Evolutionary conservation across 2,797 vertebrate species (phyloP), one percentile per base, ranked within the genome.

Genomic region (Zenarchopterus dispar): DNA sequence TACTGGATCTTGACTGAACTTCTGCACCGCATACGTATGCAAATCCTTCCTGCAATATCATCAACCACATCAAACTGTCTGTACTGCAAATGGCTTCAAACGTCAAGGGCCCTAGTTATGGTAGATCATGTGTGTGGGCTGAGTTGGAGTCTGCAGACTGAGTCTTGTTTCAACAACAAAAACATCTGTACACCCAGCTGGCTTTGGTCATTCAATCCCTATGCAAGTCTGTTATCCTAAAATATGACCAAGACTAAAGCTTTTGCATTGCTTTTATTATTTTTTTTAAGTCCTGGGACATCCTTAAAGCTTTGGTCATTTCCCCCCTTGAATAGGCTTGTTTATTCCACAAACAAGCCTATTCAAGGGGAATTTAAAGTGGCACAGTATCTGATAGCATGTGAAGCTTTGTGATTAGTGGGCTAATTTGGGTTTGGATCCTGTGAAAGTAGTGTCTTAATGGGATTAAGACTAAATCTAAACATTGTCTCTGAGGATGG

Each of bases 381-480:
- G 31, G 43, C 45, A 28, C 21, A 75, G 54, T 47, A 13, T 56
- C 50, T 41, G 45, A 73, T 75, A 57, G 43, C 56, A 64, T 54
- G 23, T n/a, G 8, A 57, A 47, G 31, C 67, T 69, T 22, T 56
- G 77, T 64, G 76, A 81, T 87, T 75, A 76, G 54, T 1, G 10
- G 54, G 52, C 81, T 85, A 77, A 86, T 73, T 77, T 59, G 22
- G 59, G 80, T 60, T 61, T 66, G 60, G 58, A 67, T 53, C 13
- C 73, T 33, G 48, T 55, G 55, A 63, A 56, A 67, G 62, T 62
- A 61, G 58, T 19, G 60, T 61, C 62, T 44, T 72, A 80, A 17
- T 54, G 19, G 78, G 79, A 84, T 88, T 88, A 84, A 67, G 62
- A 65, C 79, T 59, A 71, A 51, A 66, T 58, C 49, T 64, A 36